These are phyloP conservation scores for Microplitis deprimator DNA, from an alignment of 2,888 invertebrate species.

Conservation along the genomic window DNA sequence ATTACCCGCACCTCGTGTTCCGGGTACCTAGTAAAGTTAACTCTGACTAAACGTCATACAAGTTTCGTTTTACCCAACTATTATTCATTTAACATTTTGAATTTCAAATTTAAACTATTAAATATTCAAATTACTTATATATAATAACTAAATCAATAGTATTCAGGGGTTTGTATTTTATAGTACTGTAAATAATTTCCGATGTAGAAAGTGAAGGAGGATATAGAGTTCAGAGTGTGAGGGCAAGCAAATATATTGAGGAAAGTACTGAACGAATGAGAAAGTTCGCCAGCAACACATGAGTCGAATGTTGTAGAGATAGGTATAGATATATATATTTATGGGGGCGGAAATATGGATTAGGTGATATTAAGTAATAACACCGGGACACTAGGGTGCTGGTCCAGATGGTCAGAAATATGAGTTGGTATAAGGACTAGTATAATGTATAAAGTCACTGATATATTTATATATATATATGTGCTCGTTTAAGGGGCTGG, in stretches of 20 bases:
- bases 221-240: too few relatives aligned
- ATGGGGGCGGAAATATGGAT: slow-evolving; percentile 51
- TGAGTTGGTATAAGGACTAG: slow-evolving; percentile 55
- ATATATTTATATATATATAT: slow-evolving; percentile 38
- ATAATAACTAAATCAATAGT: neutral
- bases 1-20: neutral
- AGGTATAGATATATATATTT: neutral
- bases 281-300: slow-evolving; percentile 30
- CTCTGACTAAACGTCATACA: neutral
- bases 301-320: slow-evolving; percentile 7
- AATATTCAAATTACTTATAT: neutral
- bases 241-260: too few relatives aligned
- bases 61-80: neutral
- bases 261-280: neutral
- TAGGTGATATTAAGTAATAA: slow-evolving; percentile 59
- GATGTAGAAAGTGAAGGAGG: too few relatives aligned
- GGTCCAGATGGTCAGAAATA: slow-evolving; percentile 60
- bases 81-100: neutral
- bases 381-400: slow-evolving; percentile 44
- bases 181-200: neutral
- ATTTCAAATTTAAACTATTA: neutral
- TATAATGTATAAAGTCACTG: slow-evolving; percentile 50
- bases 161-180: neutral
- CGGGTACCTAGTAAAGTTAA: neutral
- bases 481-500: neutral